A percentile compares a stretch with the other conserved stretches of the same genome.
phyloP scores from a whole-genome alignment of 1,140 invertebrate genomes.

The Lepidurus couesii region DNA sequence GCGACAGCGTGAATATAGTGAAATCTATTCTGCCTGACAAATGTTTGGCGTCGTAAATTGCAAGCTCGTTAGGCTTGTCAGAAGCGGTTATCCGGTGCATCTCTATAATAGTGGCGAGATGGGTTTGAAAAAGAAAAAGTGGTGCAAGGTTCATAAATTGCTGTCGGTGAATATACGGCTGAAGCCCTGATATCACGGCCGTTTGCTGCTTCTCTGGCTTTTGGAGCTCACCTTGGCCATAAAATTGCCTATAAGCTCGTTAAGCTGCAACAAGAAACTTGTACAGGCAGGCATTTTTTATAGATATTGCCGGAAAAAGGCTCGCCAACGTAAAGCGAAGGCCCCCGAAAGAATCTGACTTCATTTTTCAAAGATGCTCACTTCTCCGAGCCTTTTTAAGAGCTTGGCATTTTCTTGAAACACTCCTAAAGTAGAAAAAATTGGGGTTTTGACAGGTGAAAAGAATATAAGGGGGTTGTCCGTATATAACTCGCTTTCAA shows the following conservation, averaged over 20 bases:
- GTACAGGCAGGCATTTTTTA: neutral
- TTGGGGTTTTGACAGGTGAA: constrained; percentile 1
- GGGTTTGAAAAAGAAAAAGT: neutral
- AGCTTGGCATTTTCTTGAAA: neutral
- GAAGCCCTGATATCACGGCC: neutral
- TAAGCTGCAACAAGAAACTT: neutral
- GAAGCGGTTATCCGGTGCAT: constrained; percentile 21
- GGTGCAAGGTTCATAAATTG: neutral
- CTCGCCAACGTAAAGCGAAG: too few species aligned
- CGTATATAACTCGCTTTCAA: neutral
- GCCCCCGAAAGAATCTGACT: too few species aligned
- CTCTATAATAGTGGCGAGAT: constrained; percentile 14
- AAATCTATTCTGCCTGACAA: neutral
- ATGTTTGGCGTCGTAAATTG: constrained; percentile 15
- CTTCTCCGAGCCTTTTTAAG: neutral
- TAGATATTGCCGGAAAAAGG: too few species aligned
- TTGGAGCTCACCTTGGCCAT: neutral
- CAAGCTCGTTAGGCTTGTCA: constrained; percentile 17
- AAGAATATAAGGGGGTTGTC: neutral
- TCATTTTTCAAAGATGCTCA: too few species aligned
- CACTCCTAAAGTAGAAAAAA: neutral
- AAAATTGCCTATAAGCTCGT: neutral
- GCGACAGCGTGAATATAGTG: neutral
- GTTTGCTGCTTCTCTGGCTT: neutral
- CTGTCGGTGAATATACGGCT: neutral